phyloP scores from a whole-genome alignment of 2,888 invertebrate genomes.

The Synergus itoensis region DNA sequence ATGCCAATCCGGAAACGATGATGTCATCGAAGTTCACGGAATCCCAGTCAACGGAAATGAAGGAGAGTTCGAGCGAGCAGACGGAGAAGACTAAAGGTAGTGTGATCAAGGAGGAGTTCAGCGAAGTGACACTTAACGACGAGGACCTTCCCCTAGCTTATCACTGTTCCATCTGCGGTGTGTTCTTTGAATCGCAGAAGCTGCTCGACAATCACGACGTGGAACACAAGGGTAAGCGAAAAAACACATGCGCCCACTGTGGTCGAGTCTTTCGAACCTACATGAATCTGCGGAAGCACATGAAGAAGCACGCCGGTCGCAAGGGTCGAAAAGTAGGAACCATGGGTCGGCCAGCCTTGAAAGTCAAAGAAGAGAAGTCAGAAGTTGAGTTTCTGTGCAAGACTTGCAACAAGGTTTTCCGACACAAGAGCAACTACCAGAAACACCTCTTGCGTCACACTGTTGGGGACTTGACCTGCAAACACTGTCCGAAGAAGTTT shows the following conservation, averaged over 20 bases:
- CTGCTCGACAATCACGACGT: slow-evolving; percentile 66
- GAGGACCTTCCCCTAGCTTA: slow-evolving; percentile 70
- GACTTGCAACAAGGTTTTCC: slow-evolving; percentile 72
- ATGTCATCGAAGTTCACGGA: neutral
- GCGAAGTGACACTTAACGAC: slow-evolving; percentile 57
- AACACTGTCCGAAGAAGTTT: slow-evolving; percentile 74
- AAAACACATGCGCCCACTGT: slow-evolving; percentile 71
- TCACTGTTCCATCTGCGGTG: slow-evolving; percentile 67
- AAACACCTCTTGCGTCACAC: slow-evolving; percentile 72
- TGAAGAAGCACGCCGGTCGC: slow-evolving; percentile 68
- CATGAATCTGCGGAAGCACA: slow-evolving; percentile 69
- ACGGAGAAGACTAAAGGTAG: slow-evolving; percentile 50
- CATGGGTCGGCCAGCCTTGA: slow-evolving; percentile 37
- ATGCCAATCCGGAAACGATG: slow-evolving; percentile 44
- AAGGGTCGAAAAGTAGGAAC: slow-evolving; percentile 57
- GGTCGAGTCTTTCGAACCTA: slow-evolving; percentile 68
- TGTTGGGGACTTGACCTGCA: slow-evolving; percentile 72
- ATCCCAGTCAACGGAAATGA: slow-evolving; percentile 17
- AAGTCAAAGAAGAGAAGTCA: slow-evolving; percentile 44
- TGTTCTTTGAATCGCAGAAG: slow-evolving; percentile 65
- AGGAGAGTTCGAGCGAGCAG: slow-evolving; percentile 33
- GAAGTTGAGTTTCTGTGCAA: slow-evolving; percentile 69
- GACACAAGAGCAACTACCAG: slow-evolving; percentile 73
- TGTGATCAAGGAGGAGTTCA: slow-evolving; percentile 43
- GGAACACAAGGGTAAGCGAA: slow-evolving; percentile 68